A percentile compares a stretch with the other conserved stretches of the same genome.
phyloP scores from a whole-genome alignment of 2,888 invertebrate species.

The Ceramica pisi region DNA sequence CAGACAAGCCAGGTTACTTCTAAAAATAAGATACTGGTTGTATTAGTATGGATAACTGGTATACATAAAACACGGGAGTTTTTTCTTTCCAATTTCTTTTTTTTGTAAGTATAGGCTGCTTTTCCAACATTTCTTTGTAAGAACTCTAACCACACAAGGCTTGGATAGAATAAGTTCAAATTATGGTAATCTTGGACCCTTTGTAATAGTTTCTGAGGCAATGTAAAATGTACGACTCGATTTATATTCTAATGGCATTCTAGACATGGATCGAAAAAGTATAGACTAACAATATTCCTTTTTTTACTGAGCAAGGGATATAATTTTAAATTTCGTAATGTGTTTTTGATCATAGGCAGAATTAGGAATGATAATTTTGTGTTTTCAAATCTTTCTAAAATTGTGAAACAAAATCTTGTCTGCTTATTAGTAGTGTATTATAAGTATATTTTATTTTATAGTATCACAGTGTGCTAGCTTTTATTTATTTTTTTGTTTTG shows the following conservation, averaged over 20 bases:
- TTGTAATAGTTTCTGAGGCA: conserved; percentile 42
- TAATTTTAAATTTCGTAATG: conserved; percentile 3
- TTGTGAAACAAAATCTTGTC: neutral
- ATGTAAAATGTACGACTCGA: conserved; percentile 43
- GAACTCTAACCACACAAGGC: conserved; percentile 12
- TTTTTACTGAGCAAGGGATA: neutral
- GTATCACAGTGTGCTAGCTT: no score
- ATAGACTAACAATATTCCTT: neutral
- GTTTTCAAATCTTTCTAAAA: neutral
- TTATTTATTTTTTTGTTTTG: no score
- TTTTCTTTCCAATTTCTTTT: neutral
- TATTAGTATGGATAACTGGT: conserved; percentile 22
- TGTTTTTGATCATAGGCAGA: neutral
- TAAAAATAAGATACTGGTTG: no score
- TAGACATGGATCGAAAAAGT: conserved; percentile 3
- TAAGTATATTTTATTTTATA: no score
- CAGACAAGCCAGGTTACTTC: neutral
- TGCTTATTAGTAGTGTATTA: no score
- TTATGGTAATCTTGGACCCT: conserved; percentile 45
- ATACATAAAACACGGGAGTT: conserved; percentile 4
- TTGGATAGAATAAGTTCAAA: conserved; percentile 31
- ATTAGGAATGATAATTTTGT: conserved; percentile 5
- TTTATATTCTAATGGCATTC: conserved; percentile 49
- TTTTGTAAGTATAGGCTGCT: conserved; percentile 3
- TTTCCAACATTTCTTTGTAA: conserved; percentile 21